phyloP scores from a whole-genome alignment of 1,140 invertebrate species.

The Ceratina calcarata region DNA sequence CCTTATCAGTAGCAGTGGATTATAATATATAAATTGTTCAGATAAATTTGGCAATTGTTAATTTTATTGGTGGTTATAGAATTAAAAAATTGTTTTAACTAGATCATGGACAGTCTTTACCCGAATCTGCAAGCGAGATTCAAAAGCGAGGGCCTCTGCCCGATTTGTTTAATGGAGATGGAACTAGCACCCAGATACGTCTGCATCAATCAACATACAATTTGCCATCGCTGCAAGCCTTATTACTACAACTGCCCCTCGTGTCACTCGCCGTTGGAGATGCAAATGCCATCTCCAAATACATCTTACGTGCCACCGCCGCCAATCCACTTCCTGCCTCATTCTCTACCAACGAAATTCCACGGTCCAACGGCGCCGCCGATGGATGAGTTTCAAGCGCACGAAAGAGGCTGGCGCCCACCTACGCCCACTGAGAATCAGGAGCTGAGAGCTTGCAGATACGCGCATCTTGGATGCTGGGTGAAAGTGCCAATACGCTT shows the following conservation, averaged over 20 bases:
- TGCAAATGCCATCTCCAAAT: slow-evolving; percentile 37
- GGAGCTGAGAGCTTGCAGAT: slow-evolving; percentile 62
- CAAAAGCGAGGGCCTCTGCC: slow-evolving; percentile 68
- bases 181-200: slow-evolving; percentile 60
- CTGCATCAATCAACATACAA: slow-evolving; percentile 66
- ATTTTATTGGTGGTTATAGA: not conserved
- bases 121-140: slow-evolving; percentile 70
- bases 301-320: slow-evolving; percentile 35
- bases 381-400: slow-evolving; percentile 54
- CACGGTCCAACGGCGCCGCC: slow-evolving; percentile 61
- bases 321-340: slow-evolving; percentile 56
- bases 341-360: slow-evolving; percentile 47
- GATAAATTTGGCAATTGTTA: not conserved
- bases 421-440: slow-evolving; percentile 46
- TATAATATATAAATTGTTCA: too few relatives aligned
- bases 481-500: slow-evolving; percentile 68
- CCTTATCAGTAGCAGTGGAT: too few relatives aligned
- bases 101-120: slow-evolving; percentile 67
- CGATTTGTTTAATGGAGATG: slow-evolving; percentile 73
- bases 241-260: slow-evolving; percentile 71
- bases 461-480: slow-evolving; percentile 71
- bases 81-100: not conserved
- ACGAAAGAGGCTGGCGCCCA: slow-evolving; percentile 56
- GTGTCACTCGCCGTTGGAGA: slow-evolving; percentile 60
- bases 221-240: slow-evolving; percentile 73